Evolutionary conservation across 2,888 invertebrate species (phyloP).

Genomic region (Cephus pulcher): DNA sequence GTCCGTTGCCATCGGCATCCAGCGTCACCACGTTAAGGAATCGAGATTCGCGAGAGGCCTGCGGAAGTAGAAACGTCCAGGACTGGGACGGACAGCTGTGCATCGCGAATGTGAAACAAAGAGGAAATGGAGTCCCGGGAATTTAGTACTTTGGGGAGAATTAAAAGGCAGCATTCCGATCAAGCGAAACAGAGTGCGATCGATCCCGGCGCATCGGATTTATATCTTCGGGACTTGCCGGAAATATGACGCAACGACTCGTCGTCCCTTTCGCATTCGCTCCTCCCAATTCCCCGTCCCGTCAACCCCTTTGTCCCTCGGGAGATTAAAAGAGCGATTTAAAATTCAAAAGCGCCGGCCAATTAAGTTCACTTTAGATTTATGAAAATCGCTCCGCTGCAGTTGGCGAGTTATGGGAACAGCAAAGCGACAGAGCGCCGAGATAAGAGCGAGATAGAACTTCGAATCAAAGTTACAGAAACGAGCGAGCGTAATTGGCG

Average conservation of each 20-base stretch:
- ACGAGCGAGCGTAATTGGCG: constrained; percentile 11
- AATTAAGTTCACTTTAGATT: constrained; percentile 37
- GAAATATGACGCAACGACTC: neutral
- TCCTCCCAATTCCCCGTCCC: neutral
- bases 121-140: neutral
- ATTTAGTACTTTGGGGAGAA: neutral
- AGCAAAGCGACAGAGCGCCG: neutral
- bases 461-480: constrained; percentile 25
- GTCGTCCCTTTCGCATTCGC: neutral
- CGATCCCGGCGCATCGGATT: neutral
- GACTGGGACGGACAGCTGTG: neutral
- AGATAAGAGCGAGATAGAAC: constrained; percentile 6
- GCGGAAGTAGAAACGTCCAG: constrained; percentile 16
- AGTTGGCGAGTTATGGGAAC: neutral
- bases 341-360: constrained; percentile 38
- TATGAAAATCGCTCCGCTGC: constrained; percentile 31
- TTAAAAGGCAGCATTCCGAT: neutral
- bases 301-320: neutral
- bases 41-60: constrained; percentile 18
- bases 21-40: neutral
- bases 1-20: constrained; percentile 27
- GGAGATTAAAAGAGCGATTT: constrained; percentile 13
- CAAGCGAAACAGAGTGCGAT: neutral
- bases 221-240: neutral
- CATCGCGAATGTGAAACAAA: neutral